Percentiles rank a stretch among this genome's conserved stretches.
Evolutionary conservation across 1,140 invertebrate species (phyloP).

Genomic region (Zaprionus kolodkinae): DNA sequence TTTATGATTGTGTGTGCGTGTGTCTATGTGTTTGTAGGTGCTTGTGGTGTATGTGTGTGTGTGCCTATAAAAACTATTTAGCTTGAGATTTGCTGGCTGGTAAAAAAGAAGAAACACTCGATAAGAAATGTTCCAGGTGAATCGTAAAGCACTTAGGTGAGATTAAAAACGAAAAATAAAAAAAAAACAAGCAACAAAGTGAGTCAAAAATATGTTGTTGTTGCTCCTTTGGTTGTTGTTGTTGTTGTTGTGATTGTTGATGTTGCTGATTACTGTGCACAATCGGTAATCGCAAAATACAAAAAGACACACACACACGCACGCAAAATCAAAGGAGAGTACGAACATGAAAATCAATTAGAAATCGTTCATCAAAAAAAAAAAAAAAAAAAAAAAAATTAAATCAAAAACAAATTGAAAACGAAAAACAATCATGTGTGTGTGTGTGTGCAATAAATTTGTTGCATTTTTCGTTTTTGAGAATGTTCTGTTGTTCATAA

Average conservation of each 20-base stretch:
- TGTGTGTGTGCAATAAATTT: conserved; percentile 24
- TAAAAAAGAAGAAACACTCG: conserved; percentile 5
- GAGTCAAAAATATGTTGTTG: neutral
- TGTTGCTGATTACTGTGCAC: conserved; percentile 25
- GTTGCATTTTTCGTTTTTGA: conserved; percentile 41
- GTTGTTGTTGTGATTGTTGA: conserved; percentile 18
- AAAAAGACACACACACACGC: conserved; percentile 17
- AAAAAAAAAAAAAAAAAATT: neutral
- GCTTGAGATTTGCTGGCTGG: conserved; percentile 22
- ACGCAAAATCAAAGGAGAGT: conserved; percentile 2
- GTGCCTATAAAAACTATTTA: conserved; percentile 14
- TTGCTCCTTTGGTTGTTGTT: conserved; percentile 10
- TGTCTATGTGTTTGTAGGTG: neutral
- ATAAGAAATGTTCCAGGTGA: conserved; percentile 34
- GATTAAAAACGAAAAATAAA: neutral
- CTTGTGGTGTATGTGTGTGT: neutral
- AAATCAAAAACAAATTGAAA: conserved; percentile 15
- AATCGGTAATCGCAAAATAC: conserved; percentile 33
- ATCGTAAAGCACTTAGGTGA: conserved; percentile 13
- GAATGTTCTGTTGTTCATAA: conserved; percentile 16
- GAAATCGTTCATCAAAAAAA: conserved; percentile 6
- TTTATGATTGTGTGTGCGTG: neutral
- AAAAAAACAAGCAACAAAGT: neutral
- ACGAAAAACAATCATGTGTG: conserved; percentile 28
- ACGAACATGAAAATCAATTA: conserved; percentile 1